Conservation (phyloP, 2,797 vertebrate genomes). For the Anolis apletophallus region DNA sequence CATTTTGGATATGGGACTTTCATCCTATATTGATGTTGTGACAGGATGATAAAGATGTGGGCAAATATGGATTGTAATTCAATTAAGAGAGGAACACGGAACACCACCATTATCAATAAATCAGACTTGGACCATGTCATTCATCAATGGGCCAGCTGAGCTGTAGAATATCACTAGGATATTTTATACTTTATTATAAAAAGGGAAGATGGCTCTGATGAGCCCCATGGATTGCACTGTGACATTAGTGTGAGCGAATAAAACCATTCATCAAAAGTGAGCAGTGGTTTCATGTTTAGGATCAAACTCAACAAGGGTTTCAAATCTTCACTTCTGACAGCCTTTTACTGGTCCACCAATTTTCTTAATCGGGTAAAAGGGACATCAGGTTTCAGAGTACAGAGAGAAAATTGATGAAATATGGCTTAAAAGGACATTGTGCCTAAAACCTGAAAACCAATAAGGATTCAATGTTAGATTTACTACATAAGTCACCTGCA, state of each 20-base stretch:
- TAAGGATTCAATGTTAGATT: not conserved
- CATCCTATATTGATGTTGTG: not conserved
- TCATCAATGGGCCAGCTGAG: not conserved
- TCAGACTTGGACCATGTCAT: not conserved
- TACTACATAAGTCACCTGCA: constrained; percentile 82
- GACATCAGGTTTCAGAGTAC: not conserved
- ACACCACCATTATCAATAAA: not conserved
- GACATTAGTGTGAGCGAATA: not conserved
- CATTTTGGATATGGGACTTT: not conserved
- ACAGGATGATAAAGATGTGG: not conserved
- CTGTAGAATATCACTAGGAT: too few relatives aligned
- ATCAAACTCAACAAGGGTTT: not conserved
- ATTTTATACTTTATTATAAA: not conserved
- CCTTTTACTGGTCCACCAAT: not conserved
- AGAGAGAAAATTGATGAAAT: not conserved
- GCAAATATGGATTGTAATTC: not conserved
- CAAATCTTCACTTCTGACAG: not conserved
- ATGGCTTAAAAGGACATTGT: too few relatives aligned
- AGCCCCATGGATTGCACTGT: not conserved
- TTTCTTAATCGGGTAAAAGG: not conserved
- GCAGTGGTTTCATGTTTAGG: too few relatives aligned
- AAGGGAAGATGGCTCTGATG: not conserved
- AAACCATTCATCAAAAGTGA: too few relatives aligned
- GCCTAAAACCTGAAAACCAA: not conserved
- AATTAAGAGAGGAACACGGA: not conserved